Percentiles rank a stretch among this genome's conserved stretches.
phyloP scores from a whole-genome alignment of 2,888 invertebrate species.

The Tetragonula carbonaria region DNA sequence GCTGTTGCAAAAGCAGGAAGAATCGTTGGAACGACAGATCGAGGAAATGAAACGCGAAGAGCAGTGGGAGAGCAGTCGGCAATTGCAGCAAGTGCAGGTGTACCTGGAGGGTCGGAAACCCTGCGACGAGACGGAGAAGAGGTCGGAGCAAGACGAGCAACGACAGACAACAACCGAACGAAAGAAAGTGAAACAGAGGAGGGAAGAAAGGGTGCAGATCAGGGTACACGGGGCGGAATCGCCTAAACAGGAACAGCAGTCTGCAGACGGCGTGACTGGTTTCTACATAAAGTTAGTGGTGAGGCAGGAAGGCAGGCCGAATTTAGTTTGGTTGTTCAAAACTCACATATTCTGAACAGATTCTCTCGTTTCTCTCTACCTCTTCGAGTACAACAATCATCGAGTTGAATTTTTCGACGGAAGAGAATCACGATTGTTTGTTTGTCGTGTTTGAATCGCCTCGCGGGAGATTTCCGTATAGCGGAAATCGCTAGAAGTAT shows the following conservation, averaged over 20 bases:
- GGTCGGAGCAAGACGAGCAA: background rate
- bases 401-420: background rate
- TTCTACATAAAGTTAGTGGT: constrained; percentile 81
- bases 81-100: constrained; percentile 36
- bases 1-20: constrained; percentile 29
- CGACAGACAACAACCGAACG: constrained; percentile 2
- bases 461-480: background rate
- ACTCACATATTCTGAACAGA: constrained; percentile 81
- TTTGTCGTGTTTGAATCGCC: background rate
- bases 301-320: constrained; percentile 78
- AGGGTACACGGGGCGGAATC: constrained; percentile 17
- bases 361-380: constrained; percentile 16
- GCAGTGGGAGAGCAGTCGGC: constrained; percentile 18
- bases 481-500: background rate
- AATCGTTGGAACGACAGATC: constrained; percentile 16
- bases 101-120: constrained; percentile 30
- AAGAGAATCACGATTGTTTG: background rate
- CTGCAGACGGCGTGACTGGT: constrained; percentile 69
- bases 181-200: constrained; percentile 6
- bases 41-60: constrained; percentile 36
- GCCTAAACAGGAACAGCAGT: constrained; percentile 35
- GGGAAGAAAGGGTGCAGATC: constrained; percentile 8
- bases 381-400: background rate
- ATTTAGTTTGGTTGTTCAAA: constrained; percentile 82
- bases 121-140: background rate